Base-by-base conservation (phyloP, 2,797 vertebrate genomes). In the Spinus pinus region DNA sequence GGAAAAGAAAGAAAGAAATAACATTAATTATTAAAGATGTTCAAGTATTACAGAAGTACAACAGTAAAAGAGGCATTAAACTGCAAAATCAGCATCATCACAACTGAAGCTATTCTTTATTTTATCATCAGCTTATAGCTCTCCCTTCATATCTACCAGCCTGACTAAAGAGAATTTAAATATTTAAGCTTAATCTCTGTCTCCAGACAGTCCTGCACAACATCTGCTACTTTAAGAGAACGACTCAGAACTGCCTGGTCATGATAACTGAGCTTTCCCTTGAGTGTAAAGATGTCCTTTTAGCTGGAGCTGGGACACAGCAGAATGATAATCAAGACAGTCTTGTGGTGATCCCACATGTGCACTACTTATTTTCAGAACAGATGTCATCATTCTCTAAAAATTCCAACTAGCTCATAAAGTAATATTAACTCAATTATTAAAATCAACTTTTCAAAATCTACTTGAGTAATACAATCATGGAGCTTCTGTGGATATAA, bases 371-470 rank as follows among this genome's bases (percentile, higher is more conserved):
- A 82, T 74, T 87, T 84, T 91, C 65, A 86, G 84, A 96, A 90
- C 58, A 93, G 92, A 95, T 86, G 82, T 89, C 91, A 95, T 91
- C 65, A 91, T 92, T 83, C 65, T n/a, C 92, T 91, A 96, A 93
- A 94, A 95, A 95, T 94, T 83, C 69, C 46, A 81, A 6, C 51
- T 46, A 88, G 69, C 31, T 95, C 35, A 69, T 19, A 33, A 37
- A 84, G 61, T 44, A 86, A 74, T 56, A 81, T 58, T 77, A 95
- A 90, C 44, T 69, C 66, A 49, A 51, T 30, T 35, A 89, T 69
- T 91, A 89, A 92, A 93, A 91, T 51, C 82, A 90, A 91, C 62
- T 94, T 53, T 66, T 80, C 56, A 91, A 74, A 92, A 91, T 57
- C 84, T 79, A 74, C 84, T 69, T 83, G 54, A 88, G 39, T 79